Base-by-base conservation (phyloP, 2,888 invertebrate genomes). In the Drosophila cyrtoloma region DNA sequence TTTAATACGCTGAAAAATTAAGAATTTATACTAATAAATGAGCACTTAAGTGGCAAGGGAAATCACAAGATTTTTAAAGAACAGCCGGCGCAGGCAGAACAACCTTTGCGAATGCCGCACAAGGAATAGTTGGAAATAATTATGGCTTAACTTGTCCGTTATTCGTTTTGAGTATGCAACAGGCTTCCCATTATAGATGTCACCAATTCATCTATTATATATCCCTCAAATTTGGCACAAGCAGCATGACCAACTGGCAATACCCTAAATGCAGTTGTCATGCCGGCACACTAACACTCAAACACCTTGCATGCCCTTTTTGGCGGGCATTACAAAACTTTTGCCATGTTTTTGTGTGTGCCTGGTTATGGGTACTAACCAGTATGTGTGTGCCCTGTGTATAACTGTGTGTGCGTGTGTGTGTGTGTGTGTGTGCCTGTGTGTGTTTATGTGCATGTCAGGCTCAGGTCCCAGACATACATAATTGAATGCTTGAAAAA, bases 401-500 rank as follows among this genome's bases (percentile, higher is more conserved):
- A 19, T 50, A 64, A 37, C 50, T 69, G 75, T 44, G 53, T 73
- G 65, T 62, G 68, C 37, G 26, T 33, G 19, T 51, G 52, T 55
- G 37, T 68, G 32, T 56, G 30, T 14, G 12, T 50, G 28, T 50
- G 61, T 53, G 63, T 47, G 28, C 47, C 58, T 56, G 61, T 74
- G 62, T 83, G 63, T 56, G 64, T 62, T 58, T 79, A 67, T 82
- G 87, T 77, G 85, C 89, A 75, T 89, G 90, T 80, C 88, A 89
- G 88, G 68, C 83, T 77, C 86, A 89, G 90, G 75, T 81, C 83
- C 88, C 85, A 86, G 86, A 89, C 90, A 89, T 89, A 86, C 83
- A 86, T 86, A 86, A 86, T 86, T 86, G 86, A 90, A 90, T 90
- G 90, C 87, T 89, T 77, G 90, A 82, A 88, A 86, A 90, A 86